These are phyloP conservation scores for Sarcophaga bullata DNA, from an alignment of 1,140 invertebrate genomes.

Conservation along the genomic window DNA sequence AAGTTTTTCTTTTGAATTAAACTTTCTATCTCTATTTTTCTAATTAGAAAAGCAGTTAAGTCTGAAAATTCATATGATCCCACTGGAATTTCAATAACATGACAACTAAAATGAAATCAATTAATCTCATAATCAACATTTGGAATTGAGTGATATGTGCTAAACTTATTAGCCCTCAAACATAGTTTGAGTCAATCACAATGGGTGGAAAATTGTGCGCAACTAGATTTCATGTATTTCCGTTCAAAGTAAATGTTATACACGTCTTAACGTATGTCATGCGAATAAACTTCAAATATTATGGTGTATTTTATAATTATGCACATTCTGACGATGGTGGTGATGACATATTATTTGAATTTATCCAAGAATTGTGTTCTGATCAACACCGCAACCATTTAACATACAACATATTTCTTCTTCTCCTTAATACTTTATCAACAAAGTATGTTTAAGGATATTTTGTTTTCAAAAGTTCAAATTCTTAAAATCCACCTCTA, in stretches of 20 bases:
- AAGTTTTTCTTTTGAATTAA: too few relatives aligned
- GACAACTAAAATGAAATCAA: constrained; percentile 58
- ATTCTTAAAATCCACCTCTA: constrained; percentile 61
- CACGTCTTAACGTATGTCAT: constrained; percentile 44
- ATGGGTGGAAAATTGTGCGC: constrained; percentile 50
- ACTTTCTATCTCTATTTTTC: too few relatives aligned
- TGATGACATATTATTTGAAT: too few relatives aligned
- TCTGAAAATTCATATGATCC: constrained; percentile 63
- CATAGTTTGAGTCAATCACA: constrained; percentile 50
- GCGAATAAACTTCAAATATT: not conserved
- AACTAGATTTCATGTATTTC: constrained; percentile 42
- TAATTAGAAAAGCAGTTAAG: too few relatives aligned
- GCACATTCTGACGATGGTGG: not conserved
- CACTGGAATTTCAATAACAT: constrained; percentile 57
- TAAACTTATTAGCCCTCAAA: constrained; percentile 56
- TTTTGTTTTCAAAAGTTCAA: constrained; percentile 56
- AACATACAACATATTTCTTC: constrained; percentile 59
- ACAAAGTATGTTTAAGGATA: constrained; percentile 58
- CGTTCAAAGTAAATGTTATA: constrained; percentile 50
- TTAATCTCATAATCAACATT: constrained; percentile 59
- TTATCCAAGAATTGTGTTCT: constrained; percentile 57
- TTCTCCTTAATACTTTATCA: too few relatives aligned
- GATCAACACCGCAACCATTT: constrained; percentile 60
- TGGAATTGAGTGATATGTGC: constrained; percentile 60
- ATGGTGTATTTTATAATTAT: too few relatives aligned